phyloP scores from a whole-genome alignment of 2,797 vertebrate species.

The Chrosomus eos region DNA sequence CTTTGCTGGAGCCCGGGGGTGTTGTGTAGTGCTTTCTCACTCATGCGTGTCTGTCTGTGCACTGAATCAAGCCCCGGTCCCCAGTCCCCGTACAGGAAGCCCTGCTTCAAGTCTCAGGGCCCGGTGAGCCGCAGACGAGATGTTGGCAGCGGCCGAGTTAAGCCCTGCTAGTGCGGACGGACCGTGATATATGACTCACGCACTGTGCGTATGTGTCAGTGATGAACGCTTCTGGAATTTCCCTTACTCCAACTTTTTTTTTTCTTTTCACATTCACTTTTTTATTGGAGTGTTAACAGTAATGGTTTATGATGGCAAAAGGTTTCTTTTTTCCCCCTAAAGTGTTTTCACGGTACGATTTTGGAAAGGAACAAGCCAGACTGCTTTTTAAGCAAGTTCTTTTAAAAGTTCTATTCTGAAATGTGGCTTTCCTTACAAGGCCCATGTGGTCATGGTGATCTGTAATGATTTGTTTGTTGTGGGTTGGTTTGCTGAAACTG shows the following conservation, averaged over 20 bases:
- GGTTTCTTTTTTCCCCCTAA: neutral
- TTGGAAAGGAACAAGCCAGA: constrained; percentile 23
- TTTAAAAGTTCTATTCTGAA: constrained; percentile 19
- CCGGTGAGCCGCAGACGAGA: constrained; percentile 45
- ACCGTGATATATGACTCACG: constrained; percentile 27
- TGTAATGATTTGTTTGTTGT: constrained; percentile 41
- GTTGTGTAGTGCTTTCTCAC: constrained; percentile 63
- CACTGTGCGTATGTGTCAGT: constrained; percentile 35
- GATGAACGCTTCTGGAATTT: constrained; percentile 47
- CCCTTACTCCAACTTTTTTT: constrained; percentile 42
- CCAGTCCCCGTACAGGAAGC: constrained; percentile 57
- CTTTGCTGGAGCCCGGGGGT: constrained; percentile 63
- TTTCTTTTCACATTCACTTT: constrained; percentile 28
- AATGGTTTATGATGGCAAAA: constrained; percentile 47
- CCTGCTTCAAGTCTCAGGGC: constrained; percentile 53
- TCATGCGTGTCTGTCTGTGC: constrained; percentile 69
- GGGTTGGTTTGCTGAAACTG: constrained; percentile 25
- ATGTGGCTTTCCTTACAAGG: constrained; percentile 1
- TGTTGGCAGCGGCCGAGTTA: constrained; percentile 35
- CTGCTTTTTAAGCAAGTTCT: neutral
- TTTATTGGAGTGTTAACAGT: constrained; percentile 45
- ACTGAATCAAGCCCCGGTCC: constrained; percentile 64
- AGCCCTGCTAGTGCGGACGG: constrained; percentile 34
- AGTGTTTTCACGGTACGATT: constrained; percentile 28
- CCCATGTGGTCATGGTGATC: constrained; percentile 37